phyloP scores from a whole-genome alignment of 2,888 invertebrate species.

The Sarcophaga rosellei region DNA sequence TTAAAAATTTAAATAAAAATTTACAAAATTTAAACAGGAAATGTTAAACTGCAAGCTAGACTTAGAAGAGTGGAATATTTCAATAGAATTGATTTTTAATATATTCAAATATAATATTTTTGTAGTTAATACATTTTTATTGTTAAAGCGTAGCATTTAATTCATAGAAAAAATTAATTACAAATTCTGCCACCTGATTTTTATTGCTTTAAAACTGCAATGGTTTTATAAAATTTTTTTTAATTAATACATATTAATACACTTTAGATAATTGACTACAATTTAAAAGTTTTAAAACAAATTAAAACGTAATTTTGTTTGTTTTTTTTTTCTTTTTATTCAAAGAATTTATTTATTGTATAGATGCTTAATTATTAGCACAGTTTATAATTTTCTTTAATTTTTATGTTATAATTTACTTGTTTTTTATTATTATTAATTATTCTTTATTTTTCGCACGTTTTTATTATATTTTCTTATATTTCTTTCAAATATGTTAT shows the following conservation, averaged over 20 bases:
- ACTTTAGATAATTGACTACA: background rate
- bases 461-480: background rate
- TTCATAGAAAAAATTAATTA: background rate
- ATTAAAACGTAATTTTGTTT: background rate
- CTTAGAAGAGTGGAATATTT: background rate
- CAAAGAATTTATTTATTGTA: background rate
- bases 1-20: background rate
- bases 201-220: background rate
- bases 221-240: background rate
- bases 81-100: background rate
- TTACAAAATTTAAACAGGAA: background rate
- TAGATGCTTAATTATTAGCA: background rate
- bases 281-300: background rate
- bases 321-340: slow-evolving; percentile 9
- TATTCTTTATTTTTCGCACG: slow-evolving; percentile 24
- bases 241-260: background rate
- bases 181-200: background rate
- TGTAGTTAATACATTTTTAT: too few species aligned
- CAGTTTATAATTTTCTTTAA: slow-evolving; percentile 19
- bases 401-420: slow-evolving; percentile 28
- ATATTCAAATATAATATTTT: too few species aligned
- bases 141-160: too few species aligned
- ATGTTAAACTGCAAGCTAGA: background rate
- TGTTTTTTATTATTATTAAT: slow-evolving; percentile 37
- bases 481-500: slow-evolving; percentile 45